Conservation (phyloP, 2,113 vertebrate species). For the Nerophis lumbriciformis region DNA sequence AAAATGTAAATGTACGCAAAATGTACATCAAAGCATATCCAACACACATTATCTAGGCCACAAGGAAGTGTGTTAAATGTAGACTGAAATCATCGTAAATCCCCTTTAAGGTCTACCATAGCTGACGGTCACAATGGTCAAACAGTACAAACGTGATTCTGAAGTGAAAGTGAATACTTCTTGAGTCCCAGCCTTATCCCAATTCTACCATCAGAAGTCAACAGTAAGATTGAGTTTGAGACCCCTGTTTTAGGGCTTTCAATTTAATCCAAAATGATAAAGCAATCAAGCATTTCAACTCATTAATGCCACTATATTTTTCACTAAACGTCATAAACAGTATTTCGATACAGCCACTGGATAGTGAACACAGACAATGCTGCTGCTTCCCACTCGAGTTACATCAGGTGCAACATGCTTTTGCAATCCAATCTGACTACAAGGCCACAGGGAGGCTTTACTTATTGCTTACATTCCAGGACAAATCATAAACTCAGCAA, state of each 20-base stretch:
- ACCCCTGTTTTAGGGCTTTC: not conserved
- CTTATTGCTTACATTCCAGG: constrained; percentile 58
- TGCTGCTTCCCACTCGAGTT: constrained; percentile 27
- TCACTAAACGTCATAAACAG: constrained; percentile 59
- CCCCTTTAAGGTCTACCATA: no score
- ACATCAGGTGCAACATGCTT: constrained; percentile 56
- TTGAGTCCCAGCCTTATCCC: no score
- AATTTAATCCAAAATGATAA: not conserved
- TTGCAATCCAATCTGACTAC: constrained; percentile 58
- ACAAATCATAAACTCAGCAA: constrained; percentile 56
- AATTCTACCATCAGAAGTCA: no score
- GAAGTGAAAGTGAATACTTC: no score
- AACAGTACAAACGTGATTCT: no score
- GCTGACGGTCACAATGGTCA: no score
- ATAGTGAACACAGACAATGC: constrained; percentile 41
- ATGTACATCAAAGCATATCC: no score
- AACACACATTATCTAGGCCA: no score
- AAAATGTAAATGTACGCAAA: no score
- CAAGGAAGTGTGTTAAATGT: no score
- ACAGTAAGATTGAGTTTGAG: no score
- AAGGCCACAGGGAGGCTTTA: constrained; percentile 52
- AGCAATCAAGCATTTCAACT: not conserved
- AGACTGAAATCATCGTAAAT: no score
- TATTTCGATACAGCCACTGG: constrained; percentile 57
- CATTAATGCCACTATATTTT: not conserved